Base-by-base conservation (phyloP, 1,140 invertebrate species). In the Hyles vespertilio region DNA sequence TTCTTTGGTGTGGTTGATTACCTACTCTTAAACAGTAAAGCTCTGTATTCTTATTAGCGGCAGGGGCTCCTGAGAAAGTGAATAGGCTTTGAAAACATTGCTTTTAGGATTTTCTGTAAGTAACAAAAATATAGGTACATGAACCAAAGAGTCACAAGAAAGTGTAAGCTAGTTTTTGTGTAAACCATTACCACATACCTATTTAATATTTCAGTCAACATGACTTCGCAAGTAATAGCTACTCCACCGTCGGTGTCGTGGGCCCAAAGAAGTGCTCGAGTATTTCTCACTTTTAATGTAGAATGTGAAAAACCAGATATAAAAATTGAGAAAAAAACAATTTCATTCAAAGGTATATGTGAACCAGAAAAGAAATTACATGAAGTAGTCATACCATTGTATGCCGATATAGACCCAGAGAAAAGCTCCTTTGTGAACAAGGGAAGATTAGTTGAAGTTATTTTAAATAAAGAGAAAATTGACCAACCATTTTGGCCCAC, bases 241-340 rank as follows among this genome's bases (percentile, higher is more conserved):
- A 87, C 91, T 71, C 94, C 95, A 63, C 96, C 97, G 44, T 93
- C 95, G 50, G 94, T 98, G 46, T 93, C 94, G 76, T 99, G 97
- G 98, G 98, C 97, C 12, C 97, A 99, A 88, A 92, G 95, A 77
- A 93, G 91, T 74, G 91, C 93, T 69, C 87, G 93, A 68, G 87
- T 99, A 46, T 98, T 93, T 85, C 86, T 98, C 53, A 98, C 96
- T 50, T 93, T 98, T 74, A 95, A 95, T 82, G 89, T 98, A 66
- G 96, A 98, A 92, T 96, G 95, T 84, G 95, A 95, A 89, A 92
- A 96, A 81, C 96, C 96, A 62, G 92, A 93, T 66, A 90, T 81
- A 50, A 92, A 91, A 89, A 91, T 98, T 65, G 95, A 96, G 77
- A 92, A 94, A 69, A 93, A 95, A 67, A 92, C 92, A 80, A 87